These are phyloP conservation scores for Enteromius viviparus DNA, from an alignment of 2,797 vertebrate genomes.

Conservation along the genomic window DNA sequence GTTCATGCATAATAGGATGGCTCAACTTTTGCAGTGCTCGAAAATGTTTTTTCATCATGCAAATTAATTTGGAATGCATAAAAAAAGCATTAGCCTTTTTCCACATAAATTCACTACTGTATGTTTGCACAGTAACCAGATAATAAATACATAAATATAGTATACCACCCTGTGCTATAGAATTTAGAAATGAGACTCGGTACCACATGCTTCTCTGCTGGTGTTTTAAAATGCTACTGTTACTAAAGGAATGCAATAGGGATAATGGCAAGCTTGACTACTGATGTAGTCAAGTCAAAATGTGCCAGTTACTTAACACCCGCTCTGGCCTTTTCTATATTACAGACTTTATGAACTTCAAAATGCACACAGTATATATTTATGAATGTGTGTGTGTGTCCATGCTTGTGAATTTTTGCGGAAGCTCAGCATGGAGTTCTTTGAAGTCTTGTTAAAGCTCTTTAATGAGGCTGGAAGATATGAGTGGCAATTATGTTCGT, in stretches of 20 bases:
- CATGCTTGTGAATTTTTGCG: slow-evolving; percentile 1
- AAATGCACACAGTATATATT: background rate
- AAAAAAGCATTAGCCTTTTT: background rate
- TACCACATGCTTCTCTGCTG: slow-evolving; percentile 3
- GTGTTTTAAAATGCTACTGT: slow-evolving; percentile 13
- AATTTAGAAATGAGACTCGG: slow-evolving; percentile 23
- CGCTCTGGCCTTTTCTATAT: background rate
- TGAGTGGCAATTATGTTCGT: slow-evolving; percentile 64
- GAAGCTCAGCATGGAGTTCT: slow-evolving; percentile 54
- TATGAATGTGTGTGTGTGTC: background rate
- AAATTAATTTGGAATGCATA: background rate
- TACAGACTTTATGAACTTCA: background rate
- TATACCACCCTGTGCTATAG: slow-evolving; percentile 1
- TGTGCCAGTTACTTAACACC: slow-evolving; percentile 9
- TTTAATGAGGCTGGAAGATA: slow-evolving; percentile 70
- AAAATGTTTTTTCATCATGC: background rate
- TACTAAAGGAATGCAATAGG: slow-evolving; percentile 16
- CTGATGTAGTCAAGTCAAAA: background rate
- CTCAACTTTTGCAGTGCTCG: background rate
- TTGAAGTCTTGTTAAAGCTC: slow-evolving; percentile 73
- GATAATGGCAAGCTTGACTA: slow-evolving; percentile 36
- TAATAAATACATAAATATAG: background rate
- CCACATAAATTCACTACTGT: background rate
- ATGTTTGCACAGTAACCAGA: background rate
- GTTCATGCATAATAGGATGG: background rate